Conservation (phyloP, 30 jellyfish, hydroid and myxozoan genomes). For the Turritopsis dohrnii region DNA sequence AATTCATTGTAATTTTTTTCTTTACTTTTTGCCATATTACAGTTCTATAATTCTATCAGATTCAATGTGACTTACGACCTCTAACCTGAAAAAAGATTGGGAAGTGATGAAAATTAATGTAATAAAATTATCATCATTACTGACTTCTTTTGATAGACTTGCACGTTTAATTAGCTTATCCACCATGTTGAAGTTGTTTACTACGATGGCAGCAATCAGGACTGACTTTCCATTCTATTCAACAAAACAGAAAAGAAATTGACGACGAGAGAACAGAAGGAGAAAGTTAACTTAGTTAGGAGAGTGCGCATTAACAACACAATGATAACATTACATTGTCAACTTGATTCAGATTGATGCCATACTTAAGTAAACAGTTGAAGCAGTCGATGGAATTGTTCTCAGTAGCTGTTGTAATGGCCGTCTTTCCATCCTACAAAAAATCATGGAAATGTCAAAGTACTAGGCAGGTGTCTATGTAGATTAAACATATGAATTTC, state of each 20-base stretch:
- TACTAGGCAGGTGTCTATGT: no score
- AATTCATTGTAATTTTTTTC: background rate
- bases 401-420: conserved; percentile 10
- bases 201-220: background rate
- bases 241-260: background rate
- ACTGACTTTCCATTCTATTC: conserved; percentile 18
- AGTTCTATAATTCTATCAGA: no score
- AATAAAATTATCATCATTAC: background rate
- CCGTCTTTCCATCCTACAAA: conserved; percentile 15
- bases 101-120: background rate
- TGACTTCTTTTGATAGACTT: background rate
- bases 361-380: background rate
- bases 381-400: conserved; percentile 29
- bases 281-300: background rate
- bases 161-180: conserved; percentile 15
- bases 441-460: background rate
- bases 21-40: no score
- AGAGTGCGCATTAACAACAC: background rate
- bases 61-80: no score
- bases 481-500: no score
- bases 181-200: conserved; percentile 17
- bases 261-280: background rate
- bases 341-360: background rate
- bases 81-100: background rate
- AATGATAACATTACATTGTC: background rate